These are phyloP conservation scores for Dryoscopus gambensis DNA, from an alignment of 2,113 vertebrate genomes.

Conservation along the genomic window DNA sequence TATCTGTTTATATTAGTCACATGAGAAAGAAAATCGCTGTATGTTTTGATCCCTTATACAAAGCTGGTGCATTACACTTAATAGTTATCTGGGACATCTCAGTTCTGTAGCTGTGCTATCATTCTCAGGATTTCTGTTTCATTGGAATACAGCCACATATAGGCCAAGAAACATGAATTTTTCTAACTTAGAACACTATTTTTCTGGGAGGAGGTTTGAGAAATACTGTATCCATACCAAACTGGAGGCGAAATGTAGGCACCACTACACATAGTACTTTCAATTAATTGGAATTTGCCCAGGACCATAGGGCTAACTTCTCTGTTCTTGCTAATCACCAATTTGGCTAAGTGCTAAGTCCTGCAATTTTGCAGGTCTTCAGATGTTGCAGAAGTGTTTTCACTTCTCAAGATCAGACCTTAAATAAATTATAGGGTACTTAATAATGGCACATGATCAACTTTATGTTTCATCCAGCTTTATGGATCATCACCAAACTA, in stretches of 20 bases:
- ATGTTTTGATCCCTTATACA: background rate
- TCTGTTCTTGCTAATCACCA: background rate
- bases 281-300: background rate
- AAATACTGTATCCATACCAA: background rate
- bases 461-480: conserved; percentile 5
- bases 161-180: background rate
- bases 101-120: background rate
- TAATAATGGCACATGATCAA: conserved; percentile 1
- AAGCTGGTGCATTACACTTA: background rate
- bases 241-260: background rate
- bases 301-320: background rate
- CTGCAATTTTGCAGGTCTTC: conserved; percentile 21
- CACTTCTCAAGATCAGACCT: background rate
- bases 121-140: background rate
- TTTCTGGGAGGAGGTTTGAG: background rate
- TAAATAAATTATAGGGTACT: conserved; percentile 31
- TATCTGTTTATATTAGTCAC: background rate
- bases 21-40: background rate
- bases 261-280: background rate
- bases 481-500: conserved; percentile 10
- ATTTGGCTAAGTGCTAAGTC: background rate
- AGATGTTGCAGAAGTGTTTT: background rate
- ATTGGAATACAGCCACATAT: background rate
- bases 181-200: background rate
- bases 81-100: background rate